Percentiles rank a stretch among this genome's conserved stretches.
phyloP scores from a whole-genome alignment of 2,888 invertebrate genomes.

The Drosophila neotestacea region DNA sequence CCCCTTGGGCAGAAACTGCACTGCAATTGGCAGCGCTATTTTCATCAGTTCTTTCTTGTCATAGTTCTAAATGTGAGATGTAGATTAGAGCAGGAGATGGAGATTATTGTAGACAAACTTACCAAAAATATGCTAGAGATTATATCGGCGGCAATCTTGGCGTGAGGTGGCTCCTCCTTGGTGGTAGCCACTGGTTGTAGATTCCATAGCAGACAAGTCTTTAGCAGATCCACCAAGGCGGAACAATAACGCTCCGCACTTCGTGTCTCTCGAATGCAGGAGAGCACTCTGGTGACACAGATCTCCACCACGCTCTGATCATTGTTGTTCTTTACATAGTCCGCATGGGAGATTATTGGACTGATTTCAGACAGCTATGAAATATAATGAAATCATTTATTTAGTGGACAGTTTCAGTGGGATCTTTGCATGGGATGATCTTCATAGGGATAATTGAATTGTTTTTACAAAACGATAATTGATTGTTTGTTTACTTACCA shows the following conservation, averaged over 20 bases:
- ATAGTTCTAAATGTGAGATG: slow-evolving; percentile 85
- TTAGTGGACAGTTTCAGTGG: no score
- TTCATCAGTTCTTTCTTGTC: slow-evolving; percentile 87
- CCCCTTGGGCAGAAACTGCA: slow-evolving; percentile 95
- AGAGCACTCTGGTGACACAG: slow-evolving; percentile 95
- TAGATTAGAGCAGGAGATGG: no score
- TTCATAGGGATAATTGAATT: neutral
- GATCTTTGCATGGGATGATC: neutral
- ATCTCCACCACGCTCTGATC: slow-evolving; percentile 98
- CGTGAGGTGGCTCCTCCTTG: slow-evolving; percentile 97
- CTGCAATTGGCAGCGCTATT: slow-evolving; percentile 93
- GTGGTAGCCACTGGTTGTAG: slow-evolving; percentile 89
- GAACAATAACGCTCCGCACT: slow-evolving; percentile 94
- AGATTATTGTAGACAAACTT: slow-evolving; percentile 74
- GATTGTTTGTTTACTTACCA: slow-evolving; percentile 86
- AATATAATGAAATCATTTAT: neutral
- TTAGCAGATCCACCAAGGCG: slow-evolving; percentile 92
- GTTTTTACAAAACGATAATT: neutral
- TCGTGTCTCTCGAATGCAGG: slow-evolving; percentile 94
- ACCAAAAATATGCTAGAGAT: slow-evolving; percentile 97
- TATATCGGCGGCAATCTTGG: slow-evolving; percentile 97
- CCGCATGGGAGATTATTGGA: slow-evolving; percentile 92
- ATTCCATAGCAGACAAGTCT: slow-evolving; percentile 95
- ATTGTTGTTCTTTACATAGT: slow-evolving; percentile 94
- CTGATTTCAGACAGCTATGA: slow-evolving; percentile 90